These are phyloP conservation scores for Liolophura sinensis DNA, from an alignment of 1,140 invertebrate species.

Conservation along the genomic window DNA sequence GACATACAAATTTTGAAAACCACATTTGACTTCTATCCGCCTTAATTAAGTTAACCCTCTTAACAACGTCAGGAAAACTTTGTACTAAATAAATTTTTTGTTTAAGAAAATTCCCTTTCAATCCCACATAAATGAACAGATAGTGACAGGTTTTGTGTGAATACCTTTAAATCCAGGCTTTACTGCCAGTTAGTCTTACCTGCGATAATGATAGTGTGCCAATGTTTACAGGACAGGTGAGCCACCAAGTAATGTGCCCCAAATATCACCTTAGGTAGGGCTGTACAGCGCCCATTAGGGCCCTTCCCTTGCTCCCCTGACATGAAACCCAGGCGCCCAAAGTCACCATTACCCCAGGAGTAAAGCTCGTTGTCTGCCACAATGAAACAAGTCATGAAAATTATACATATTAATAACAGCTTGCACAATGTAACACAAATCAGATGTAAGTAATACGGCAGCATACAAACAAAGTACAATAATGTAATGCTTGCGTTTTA, in stretches of 20 bases:
- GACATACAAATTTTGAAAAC: constrained; percentile 1
- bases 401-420: too few relatives aligned
- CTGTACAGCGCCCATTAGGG: constrained; percentile 37
- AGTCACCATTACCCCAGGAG: constrained; percentile 55
- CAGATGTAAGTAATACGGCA: too few relatives aligned
- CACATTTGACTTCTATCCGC: constrained; percentile 3
- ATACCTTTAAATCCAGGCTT: neutral
- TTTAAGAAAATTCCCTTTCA: neutral
- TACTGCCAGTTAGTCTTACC: constrained; percentile 25
- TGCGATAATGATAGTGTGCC: constrained; percentile 57
- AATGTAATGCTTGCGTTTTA: too few relatives aligned
- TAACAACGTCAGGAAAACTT: neutral
- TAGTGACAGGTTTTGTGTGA: neutral
- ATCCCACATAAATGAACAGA: neutral
- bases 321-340: constrained; percentile 51
- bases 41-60: constrained; percentile 6
- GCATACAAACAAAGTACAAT: too few relatives aligned
- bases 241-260: constrained; percentile 55
- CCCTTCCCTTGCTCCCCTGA: constrained; percentile 36
- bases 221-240: constrained; percentile 41
- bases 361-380: constrained; percentile 53
- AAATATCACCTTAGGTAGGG: constrained; percentile 54
- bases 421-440: too few relatives aligned
- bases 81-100: neutral
- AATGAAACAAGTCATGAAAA: neutral